Percentiles rank a stretch among this genome's conserved stretches.
These are phyloP conservation scores for Procambarus clarkii DNA, from an alignment of 1,140 invertebrate genomes.

Conservation along the genomic window DNA sequence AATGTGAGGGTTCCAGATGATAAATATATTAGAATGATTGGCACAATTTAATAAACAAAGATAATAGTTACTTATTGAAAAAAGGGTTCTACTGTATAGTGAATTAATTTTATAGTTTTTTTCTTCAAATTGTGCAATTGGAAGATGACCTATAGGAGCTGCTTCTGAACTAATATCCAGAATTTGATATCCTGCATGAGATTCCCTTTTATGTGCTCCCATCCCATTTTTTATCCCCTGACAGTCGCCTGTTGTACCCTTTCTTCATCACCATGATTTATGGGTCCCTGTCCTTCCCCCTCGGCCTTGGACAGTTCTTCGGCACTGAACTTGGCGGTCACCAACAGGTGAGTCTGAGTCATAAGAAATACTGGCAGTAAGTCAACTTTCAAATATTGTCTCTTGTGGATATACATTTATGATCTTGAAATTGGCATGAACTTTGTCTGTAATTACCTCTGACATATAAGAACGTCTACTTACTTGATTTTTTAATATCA, in stretches of 20 bases:
- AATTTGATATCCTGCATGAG: constrained; percentile 22
- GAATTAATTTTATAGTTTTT: not conserved
- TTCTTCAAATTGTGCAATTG: not conserved
- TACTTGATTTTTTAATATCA: not conserved
- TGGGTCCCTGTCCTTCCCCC: constrained; percentile 67
- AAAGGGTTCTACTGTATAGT: not conserved
- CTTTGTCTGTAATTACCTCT: too few relatives aligned
- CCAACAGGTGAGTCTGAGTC: constrained; percentile 64
- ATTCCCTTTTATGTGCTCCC: not conserved
- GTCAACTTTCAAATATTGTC: not conserved
- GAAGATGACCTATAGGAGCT: not conserved
- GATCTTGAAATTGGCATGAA: too few relatives aligned
- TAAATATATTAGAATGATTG: too few relatives aligned
- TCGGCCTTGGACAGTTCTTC: constrained; percentile 70
- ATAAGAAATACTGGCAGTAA: not conserved
- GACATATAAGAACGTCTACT: not conserved
- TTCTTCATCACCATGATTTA: constrained; percentile 68
- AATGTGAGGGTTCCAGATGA: too few relatives aligned
- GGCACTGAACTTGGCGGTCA: constrained; percentile 69
- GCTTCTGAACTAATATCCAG: not conserved
- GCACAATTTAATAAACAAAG: too few relatives aligned
- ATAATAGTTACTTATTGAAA: not conserved
- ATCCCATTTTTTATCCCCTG: constrained; percentile 34
- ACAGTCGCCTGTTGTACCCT: constrained; percentile 72
- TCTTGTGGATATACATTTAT: too few relatives aligned